phyloP scores from a whole-genome alignment of 2,113 vertebrate species.

The Cochlearius cochlearius region DNA sequence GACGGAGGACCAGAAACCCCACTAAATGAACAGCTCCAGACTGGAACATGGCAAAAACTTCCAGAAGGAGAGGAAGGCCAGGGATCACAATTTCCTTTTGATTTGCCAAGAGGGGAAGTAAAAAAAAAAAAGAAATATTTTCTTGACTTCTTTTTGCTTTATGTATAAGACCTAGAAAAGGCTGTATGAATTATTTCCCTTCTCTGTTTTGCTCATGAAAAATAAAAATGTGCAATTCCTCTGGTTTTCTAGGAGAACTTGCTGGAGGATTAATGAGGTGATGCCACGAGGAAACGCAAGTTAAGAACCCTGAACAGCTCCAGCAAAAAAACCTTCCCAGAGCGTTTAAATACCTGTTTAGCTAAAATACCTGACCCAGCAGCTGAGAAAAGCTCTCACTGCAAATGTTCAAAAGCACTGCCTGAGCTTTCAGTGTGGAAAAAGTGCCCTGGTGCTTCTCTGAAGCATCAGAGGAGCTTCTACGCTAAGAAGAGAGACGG shows the following conservation, averaged over 20 bases:
- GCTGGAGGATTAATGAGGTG: slow-evolving; percentile 35
- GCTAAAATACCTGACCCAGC: slow-evolving; percentile 1
- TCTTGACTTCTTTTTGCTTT: background rate
- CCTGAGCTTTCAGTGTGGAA: background rate
- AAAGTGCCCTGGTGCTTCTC: background rate
- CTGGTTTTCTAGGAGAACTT: background rate
- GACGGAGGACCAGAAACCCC: background rate
- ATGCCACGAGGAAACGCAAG: background rate
- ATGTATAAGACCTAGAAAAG: background rate
- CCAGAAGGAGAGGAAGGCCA: background rate
- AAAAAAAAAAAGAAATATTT: background rate
- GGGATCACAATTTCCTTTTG: background rate
- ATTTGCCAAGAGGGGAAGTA: background rate
- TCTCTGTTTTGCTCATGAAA: background rate
- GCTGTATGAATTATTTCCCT: background rate
- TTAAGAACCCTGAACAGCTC: slow-evolving; percentile 62
- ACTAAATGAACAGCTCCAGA: background rate
- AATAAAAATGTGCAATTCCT: background rate
- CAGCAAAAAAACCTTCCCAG: background rate
- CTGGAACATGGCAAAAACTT: background rate
- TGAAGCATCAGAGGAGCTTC: background rate
- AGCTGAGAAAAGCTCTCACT: background rate
- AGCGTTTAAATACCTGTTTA: background rate
- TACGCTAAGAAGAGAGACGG: no score
- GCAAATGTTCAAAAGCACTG: background rate